phyloP scores from a whole-genome alignment of 2,113 vertebrate species.

The Alectura lathami region DNA sequence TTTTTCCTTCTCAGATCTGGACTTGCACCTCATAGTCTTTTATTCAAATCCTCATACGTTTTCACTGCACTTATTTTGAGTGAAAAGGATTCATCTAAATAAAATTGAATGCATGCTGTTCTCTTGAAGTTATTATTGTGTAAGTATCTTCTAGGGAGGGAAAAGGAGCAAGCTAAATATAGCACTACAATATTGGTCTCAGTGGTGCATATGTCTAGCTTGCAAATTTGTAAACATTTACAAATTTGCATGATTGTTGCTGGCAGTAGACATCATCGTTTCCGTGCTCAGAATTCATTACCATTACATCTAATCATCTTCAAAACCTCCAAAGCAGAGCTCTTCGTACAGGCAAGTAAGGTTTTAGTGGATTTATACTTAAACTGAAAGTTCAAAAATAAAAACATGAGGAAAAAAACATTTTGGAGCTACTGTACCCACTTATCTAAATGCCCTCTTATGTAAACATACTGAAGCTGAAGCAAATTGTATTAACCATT shows the following conservation, averaged over 20 bases:
- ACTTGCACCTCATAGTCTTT: neutral
- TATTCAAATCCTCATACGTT: neutral
- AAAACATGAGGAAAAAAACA: neutral
- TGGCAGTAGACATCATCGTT: slow-evolving; percentile 48
- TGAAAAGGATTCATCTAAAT: neutral
- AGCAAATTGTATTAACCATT: neutral
- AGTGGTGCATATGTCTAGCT: slow-evolving; percentile 54
- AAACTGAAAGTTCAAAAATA: neutral
- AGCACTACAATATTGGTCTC: slow-evolving; percentile 40
- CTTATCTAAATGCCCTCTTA: neutral
- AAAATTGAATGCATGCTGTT: neutral
- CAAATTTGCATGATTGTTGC: slow-evolving; percentile 66
- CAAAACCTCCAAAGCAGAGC: slow-evolving; percentile 24
- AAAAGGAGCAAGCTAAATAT: slow-evolving; percentile 35
- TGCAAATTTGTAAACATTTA: slow-evolving; percentile 73
- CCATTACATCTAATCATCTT: slow-evolving; percentile 3
- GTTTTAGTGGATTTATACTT: neutral
- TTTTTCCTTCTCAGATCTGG: neutral
- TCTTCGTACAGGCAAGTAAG: neutral
- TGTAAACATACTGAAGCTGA: neutral
- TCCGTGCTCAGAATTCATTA: slow-evolving; percentile 50
- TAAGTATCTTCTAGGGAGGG: neutral
- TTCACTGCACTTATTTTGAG: neutral
- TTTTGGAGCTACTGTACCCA: neutral
- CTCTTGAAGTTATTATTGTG: neutral